A percentile compares a stretch with the other conserved stretches of the same genome.
phyloP scores from a whole-genome alignment of 1,140 invertebrate genomes.

The Procambarus virginalis region DNA sequence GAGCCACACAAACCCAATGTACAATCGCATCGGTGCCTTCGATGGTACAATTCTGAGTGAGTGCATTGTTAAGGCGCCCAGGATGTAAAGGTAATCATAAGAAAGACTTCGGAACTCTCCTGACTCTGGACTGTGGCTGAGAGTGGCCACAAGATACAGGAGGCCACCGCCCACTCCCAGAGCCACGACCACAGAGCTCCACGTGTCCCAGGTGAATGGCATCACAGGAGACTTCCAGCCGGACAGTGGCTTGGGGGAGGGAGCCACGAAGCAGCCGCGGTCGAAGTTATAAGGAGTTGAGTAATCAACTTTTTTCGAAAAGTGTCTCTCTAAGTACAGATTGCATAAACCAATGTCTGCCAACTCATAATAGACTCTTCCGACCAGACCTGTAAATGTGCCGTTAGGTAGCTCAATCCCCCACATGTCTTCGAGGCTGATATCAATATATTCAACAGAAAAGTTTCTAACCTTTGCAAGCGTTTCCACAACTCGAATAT shows the following conservation, averaged over 20 bases:
- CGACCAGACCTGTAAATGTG: slow-evolving; percentile 70
- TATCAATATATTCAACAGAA: slow-evolving; percentile 44
- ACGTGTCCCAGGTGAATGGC: too few species aligned
- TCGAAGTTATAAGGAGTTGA: too few species aligned
- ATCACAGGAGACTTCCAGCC: too few species aligned
- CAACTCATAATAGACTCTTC: slow-evolving; percentile 65
- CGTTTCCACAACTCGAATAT: slow-evolving; percentile 59
- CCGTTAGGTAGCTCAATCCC: slow-evolving; percentile 71
- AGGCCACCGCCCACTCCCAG: too few species aligned
- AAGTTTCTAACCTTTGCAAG: slow-evolving; percentile 66
- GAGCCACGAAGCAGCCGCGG: too few species aligned
- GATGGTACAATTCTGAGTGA: background rate
- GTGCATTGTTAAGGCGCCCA: slow-evolving; percentile 39
- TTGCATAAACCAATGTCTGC: slow-evolving; percentile 70
- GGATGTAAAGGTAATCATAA: slow-evolving; percentile 62
- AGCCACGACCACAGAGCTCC: too few species aligned
- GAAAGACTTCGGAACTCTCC: slow-evolving; percentile 40
- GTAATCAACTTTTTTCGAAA: slow-evolving; percentile 64
- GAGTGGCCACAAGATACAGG: too few species aligned
- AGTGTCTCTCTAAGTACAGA: slow-evolving; percentile 67
- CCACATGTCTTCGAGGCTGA: slow-evolving; percentile 69
- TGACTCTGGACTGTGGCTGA: background rate
- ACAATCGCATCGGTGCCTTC: slow-evolving; percentile 31
- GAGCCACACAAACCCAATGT: slow-evolving; percentile 53
- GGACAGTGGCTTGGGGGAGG: too few species aligned